Evolutionary conservation across 2,113 vertebrate genomes (phyloP).

Genomic region (Phainopepla nitens): DNA sequence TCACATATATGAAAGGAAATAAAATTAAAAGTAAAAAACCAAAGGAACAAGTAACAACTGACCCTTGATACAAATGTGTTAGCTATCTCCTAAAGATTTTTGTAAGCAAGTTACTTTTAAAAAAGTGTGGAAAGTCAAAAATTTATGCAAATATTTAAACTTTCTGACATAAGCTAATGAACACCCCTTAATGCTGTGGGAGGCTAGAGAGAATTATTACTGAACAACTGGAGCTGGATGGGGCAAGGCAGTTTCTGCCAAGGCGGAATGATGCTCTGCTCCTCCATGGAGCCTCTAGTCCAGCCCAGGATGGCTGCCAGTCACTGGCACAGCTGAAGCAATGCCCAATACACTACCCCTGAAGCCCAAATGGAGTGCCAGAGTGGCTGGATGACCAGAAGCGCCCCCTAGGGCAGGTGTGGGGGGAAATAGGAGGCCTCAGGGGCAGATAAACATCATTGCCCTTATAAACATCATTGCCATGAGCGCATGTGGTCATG

Average conservation of each 20-base stretch:
- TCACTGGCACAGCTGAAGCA: not conserved
- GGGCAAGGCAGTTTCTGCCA: not conserved
- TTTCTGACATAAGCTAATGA: not conserved
- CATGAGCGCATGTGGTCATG: fast-evolving
- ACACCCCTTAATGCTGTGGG: fast-evolving
- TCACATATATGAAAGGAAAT: not conserved
- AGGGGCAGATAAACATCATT: not conserved
- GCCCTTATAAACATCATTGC: too few relatives aligned
- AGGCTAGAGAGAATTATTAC: not conserved
- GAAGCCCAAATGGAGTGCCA: not conserved
- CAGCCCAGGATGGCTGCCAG: not conserved
- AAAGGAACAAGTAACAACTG: not conserved
- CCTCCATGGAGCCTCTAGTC: not conserved
- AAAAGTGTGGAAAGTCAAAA: not conserved
- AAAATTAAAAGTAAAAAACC: not conserved
- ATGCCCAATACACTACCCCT: not conserved
- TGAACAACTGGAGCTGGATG: not conserved
- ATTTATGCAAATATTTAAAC: not conserved
- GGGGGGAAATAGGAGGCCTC: not conserved
- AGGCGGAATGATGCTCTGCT: not conserved
- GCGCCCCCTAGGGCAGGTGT: fast-evolving
- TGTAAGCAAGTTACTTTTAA: not conserved
- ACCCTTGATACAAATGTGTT: not conserved
- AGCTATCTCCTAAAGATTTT: not conserved
- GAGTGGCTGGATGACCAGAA: not conserved